Base-by-base conservation (phyloP, 2,888 invertebrate genomes). In the Sarcophaga subvicina region DNA sequence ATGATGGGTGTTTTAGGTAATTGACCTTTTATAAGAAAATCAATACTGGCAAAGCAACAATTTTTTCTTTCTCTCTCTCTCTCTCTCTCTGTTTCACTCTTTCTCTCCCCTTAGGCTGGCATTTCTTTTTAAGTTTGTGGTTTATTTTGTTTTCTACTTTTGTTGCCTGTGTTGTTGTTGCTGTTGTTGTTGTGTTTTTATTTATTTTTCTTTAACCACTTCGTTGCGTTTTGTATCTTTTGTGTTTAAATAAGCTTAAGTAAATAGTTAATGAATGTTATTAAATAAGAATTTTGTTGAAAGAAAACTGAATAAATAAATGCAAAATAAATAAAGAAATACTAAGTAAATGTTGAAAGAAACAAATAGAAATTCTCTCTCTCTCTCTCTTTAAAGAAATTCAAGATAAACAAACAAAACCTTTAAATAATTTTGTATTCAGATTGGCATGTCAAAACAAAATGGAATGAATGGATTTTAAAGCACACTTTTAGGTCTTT, bases 11-110 rank as follows among this genome's bases (percentile, higher is more conserved):
- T 72, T 86, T 86, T 86, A 80, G 86, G 86, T 86, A 86, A 86
- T 86, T 86, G 86, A 86, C 83, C 86, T 83, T 86, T 78, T 83
- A 83, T 86, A 77, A 83, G 83, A 86, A 86, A 86, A 86, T 86
- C 86, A 83, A 86, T 86, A 86, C 83, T 80, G 83, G 72, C 83
- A 83, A 72, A 86, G 86, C 80, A 86, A 83, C 86, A 86, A 83
- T 78, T 77, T 79, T 62, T n/a, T n/a, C 14, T 59, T 59, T 59
- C n/a, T 59, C n/a, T 14, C 59, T 59, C 12, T n/a, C 4, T 17
- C 59, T 59, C 1, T 66, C 81, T 49, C 45, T 37, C 8, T 37
- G 8, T 37, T 10, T 37, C 37, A 37, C 37, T 37, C 37, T 37
- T 37, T 37, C 37, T 63, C 20, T 59, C 11, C 45, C 47, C 67